These are phyloP conservation scores for Sarcophaga bullata DNA, from an alignment of 1,140 invertebrate species.

Conservation along the genomic window DNA sequence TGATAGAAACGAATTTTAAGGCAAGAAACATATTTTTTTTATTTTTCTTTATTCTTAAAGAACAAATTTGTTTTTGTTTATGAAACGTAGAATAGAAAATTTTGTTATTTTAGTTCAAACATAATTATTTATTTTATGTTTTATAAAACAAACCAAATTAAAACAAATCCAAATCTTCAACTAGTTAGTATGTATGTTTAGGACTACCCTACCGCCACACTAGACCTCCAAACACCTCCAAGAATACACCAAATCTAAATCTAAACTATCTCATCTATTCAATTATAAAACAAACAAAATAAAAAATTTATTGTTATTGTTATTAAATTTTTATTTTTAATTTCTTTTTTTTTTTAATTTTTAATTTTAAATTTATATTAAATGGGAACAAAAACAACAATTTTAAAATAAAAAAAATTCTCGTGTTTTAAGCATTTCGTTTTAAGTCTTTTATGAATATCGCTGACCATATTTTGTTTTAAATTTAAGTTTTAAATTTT, in stretches of 20 bases:
- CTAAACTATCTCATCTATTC: neutral
- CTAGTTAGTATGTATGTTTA: neutral
- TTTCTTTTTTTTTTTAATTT: no score
- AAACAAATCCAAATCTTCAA: neutral
- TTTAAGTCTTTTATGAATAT: neutral
- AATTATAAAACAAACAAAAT: neutral
- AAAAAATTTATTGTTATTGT: neutral
- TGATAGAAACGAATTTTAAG: no score
- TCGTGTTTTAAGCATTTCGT: neutral
- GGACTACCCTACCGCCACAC: neutral
- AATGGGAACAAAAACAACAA: neutral
- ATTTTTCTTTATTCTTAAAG: no score
- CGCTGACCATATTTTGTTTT: neutral
- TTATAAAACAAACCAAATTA: neutral
- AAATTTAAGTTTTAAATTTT: neutral
- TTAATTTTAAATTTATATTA: slow-evolving; percentile 18
- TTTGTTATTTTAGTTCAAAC: no score
- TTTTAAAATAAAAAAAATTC: no score
- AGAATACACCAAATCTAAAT: slow-evolving; percentile 10
- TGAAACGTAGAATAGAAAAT: no score
- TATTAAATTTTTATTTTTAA: neutral
- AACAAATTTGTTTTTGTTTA: no score
- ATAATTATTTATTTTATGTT: neutral
- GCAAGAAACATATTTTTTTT: no score
- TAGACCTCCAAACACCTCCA: neutral